A percentile compares a stretch with the other conserved stretches of the same genome.
Conservation (phyloP, 2,888 invertebrate genomes). For the Cephus sareptanus region DNA sequence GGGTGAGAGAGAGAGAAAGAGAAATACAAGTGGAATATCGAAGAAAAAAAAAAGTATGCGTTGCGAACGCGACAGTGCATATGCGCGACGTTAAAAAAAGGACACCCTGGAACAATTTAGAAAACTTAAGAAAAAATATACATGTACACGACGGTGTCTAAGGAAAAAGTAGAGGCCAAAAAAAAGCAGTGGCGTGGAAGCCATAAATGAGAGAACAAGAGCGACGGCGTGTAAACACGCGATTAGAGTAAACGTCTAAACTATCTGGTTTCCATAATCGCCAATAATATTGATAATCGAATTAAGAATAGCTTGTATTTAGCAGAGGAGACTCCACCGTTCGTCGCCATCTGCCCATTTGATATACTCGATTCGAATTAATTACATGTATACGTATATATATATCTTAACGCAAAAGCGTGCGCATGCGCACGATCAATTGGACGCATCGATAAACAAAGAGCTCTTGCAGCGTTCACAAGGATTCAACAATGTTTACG, state of each 20-base stretch:
- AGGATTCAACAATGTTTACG: neutral
- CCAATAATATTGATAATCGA: neutral
- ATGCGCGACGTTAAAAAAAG: neutral
- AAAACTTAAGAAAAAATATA: neutral
- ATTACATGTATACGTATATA: neutral
- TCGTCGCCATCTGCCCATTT: no score
- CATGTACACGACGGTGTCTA: neutral
- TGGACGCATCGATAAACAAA: neutral
- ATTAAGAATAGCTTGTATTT: neutral
- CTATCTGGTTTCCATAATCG: neutral
- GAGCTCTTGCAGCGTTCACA: neutral
- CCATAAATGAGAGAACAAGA: no score
- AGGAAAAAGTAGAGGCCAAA: no score
- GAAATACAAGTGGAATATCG: slow-evolving; percentile 11
- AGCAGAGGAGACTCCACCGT: no score
- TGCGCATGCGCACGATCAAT: neutral
- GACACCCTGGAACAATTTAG: neutral
- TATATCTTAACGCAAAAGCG: neutral
- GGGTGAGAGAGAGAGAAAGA: slow-evolving; percentile 2
- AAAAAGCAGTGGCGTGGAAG: no score
- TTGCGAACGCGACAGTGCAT: neutral
- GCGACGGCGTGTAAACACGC: no score
- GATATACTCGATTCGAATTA: neutral
- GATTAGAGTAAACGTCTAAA: neutral
- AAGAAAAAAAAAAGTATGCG: neutral